These are phyloP conservation scores for Chymomyza fuscimana DNA, from an alignment of 2,888 invertebrate genomes.

Conservation along the genomic window DNA sequence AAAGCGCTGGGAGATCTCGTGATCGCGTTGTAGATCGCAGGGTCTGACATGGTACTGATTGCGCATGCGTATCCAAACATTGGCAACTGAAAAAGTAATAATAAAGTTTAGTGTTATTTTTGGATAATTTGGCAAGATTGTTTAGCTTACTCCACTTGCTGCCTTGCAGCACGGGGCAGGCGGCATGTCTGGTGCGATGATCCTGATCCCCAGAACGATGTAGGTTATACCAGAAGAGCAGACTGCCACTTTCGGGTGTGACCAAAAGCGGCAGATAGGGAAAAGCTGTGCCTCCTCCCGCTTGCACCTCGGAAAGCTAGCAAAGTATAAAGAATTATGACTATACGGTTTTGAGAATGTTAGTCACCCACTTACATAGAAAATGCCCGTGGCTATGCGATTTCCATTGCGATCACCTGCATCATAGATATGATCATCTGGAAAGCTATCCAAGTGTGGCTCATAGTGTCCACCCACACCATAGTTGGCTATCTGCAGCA, in stretches of 20 bases:
- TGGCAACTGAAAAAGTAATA: constrained; percentile 82
- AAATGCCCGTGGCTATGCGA: constrained; percentile 96
- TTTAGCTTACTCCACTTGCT: constrained; percentile 72
- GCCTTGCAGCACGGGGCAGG: constrained; percentile 75
- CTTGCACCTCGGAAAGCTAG: constrained; percentile 97
- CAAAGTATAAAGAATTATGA: constrained; percentile 42
- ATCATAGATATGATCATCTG: constrained; percentile 43
- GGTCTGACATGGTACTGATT: constrained; percentile 88
- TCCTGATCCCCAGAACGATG: constrained; percentile 71
- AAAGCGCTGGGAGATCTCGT: constrained; percentile 63
- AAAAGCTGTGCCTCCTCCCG: constrained; percentile 98
- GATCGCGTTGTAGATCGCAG: constrained; percentile 77
- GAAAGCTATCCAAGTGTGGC: constrained; percentile 82
- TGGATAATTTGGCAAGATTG: neutral
- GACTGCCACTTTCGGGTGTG: constrained; percentile 88
- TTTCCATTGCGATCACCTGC: constrained; percentile 84
- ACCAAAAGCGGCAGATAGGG: constrained; percentile 91
- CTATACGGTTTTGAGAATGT: constrained; percentile 51
- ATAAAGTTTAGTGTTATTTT: neutral
- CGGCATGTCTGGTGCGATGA: constrained; percentile 74
- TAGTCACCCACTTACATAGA: constrained; percentile 88
- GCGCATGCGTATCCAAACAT: constrained; percentile 92
- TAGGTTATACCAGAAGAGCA: constrained; percentile 77
- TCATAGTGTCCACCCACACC: constrained; percentile 87
- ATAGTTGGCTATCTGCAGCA: constrained; percentile 85